Conservation (phyloP, 2,113 vertebrate genomes). For the Steatornis caripensis region DNA sequence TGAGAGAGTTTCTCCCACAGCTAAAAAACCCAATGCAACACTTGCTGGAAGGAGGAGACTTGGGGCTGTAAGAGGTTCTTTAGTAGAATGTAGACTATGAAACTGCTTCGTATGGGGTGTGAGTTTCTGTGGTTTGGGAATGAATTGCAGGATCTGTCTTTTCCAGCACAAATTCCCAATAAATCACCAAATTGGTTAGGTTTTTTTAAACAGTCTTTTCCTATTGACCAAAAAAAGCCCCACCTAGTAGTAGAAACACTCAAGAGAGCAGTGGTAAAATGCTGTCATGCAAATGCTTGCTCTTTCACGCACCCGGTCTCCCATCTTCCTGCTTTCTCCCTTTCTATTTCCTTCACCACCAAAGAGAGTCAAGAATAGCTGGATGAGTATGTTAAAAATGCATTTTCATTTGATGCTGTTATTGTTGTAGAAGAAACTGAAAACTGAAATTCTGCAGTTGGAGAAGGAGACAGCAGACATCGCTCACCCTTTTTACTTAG, state of each 20-base stretch:
- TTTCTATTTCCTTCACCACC: neutral
- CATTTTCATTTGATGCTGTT: neutral
- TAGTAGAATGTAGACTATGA: neutral
- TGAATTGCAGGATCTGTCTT: neutral
- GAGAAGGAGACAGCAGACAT: conserved; percentile 82
- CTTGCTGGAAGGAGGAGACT: neutral
- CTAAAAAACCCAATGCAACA: neutral
- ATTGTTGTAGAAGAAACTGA: conserved; percentile 77
- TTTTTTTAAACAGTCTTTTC: neutral
- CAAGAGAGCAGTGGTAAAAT: neutral
- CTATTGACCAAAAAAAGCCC: neutral
- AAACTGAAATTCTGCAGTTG: conserved; percentile 80
- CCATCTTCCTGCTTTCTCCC: neutral
- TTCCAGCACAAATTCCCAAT: neutral
- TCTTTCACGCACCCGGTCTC: rapidly evolving
- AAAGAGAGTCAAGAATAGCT: neutral
- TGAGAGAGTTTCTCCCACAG: neutral
- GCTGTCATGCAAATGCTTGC: neutral
- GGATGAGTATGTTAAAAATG: neutral
- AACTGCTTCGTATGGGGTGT: neutral
- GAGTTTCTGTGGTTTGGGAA: neutral
- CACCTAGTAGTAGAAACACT: neutral
- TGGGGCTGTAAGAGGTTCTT: neutral
- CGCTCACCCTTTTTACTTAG: conserved; percentile 76
- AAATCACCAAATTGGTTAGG: neutral